Base-by-base conservation (phyloP, 2,113 vertebrate species). In the Sebastes schlegelii region DNA sequence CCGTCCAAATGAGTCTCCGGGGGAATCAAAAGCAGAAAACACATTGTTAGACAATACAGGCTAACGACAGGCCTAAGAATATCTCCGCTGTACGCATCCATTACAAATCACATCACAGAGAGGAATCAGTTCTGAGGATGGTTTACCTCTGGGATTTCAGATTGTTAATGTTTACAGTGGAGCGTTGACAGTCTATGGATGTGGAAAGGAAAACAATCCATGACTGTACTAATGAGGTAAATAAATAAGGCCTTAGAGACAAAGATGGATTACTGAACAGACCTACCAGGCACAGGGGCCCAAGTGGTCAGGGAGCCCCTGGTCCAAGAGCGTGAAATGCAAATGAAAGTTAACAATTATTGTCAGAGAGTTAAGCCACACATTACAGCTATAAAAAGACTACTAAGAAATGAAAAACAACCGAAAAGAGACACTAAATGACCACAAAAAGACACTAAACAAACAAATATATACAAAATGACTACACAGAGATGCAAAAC, bases 1-100 rank as follows among this genome's bases (percentile, higher is more conserved):
- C 54, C 2, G 5, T 72, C 71, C 71, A 86, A 80, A 89, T 83
- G 80, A 83, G 73, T 67, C 87, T 81, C 80, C 19, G 3, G 80
- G 77, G 81, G 43, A 82, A 83, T 67, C 64, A 67, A 60, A 66
- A 60, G 63, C 67, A 61, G 68, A 64, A 76, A 54, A 57, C 55
- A 69, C 57, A 46, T 17, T 55, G 57, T 64, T 69, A 64, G 43
- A 79, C 64, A 46, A 19, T n/a, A 58, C 65, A 74, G 69, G 13
- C 64, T 75, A 84, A 73, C 23, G 11, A 76, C 60, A 61, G 61
- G 54, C 19, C 88, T 63, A 52, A 70, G 69, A 86, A 86, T 74
- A 76, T 54, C 78, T 68, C 60, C 11, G 10, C 55, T 58, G 74
- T 34, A 51, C 63, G 58, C 65, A 72, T 81, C 86, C 63, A 77